Base-by-base conservation (phyloP, 64 coral and sea anemone genomes). In the Dendronephthya gigantea region DNA sequence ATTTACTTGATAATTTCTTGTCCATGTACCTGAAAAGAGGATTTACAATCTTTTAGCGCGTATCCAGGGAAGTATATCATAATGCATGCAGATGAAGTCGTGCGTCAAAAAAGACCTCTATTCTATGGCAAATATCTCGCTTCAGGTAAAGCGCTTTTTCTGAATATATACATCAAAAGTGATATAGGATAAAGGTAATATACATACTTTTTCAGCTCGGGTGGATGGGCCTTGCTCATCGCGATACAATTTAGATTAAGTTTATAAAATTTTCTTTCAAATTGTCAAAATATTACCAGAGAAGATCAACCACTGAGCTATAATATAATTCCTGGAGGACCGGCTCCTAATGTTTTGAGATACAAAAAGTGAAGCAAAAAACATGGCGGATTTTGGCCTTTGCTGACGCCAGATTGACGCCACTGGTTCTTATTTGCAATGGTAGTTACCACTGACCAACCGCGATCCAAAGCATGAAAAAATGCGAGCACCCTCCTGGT, bases 191-290 rank as follows among this genome's bases (percentile, higher is more conserved):
- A 36, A 74, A 38, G 40, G 82, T 6, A 35, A 39, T 7, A 40
- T 49, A 92, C 95, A 88, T 82, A 98, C 95, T 98, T 98, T 66
- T 98, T 98, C 62, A 98, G 87, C 74, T 98, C 95, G 7, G 95
- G 95, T 15, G 95, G 95, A 98, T 98, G 95, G 50, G 95, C 90
- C 70, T 98, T 98, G 66, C 95, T 98, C 95, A 98, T 98, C 51
- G 45, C 85, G 82, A 84, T 83, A 91, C 85, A n/a, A 47, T 62
- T 14, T 10, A 89, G 36, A 37, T 79, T 79, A 35, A 79, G 37
- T 36, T 5, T 62, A 23, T 62, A 0, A 9, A 62, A 62, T 62
- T n/a, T 62, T 23, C 25, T n/a, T 23, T n/a, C 4, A n/a, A 6
- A 19, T 62, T 27, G 19, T 62, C 55, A 27, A 62, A 62, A 62